Percentiles rank a stretch among this genome's conserved stretches.
These are phyloP conservation scores for Xanthorhoe spadicearia DNA, from an alignment of 2,888 invertebrate genomes.

Conservation along the genomic window DNA sequence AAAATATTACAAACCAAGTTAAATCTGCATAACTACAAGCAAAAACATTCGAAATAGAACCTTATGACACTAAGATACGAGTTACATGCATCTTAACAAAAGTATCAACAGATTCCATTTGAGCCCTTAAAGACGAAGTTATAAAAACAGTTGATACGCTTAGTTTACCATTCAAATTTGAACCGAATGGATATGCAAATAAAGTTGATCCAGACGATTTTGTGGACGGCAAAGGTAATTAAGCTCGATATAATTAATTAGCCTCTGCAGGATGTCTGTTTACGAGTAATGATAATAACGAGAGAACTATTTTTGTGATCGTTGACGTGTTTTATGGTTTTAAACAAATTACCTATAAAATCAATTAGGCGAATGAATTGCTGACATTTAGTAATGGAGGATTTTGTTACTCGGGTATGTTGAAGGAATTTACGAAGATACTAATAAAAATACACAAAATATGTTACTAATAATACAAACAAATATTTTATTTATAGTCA, in stretches of 20 bases:
- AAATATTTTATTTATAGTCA: background rate
- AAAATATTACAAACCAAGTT: conserved; percentile 65
- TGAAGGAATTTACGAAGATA: conserved; percentile 5
- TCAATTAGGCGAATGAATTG: conserved; percentile 28
- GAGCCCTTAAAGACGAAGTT: conserved; percentile 29
- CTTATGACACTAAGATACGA: conserved; percentile 25
- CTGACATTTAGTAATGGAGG: conserved; percentile 28
- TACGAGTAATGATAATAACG: conserved; percentile 56
- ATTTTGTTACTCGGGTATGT: conserved; percentile 23
- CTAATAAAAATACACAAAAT: conserved; percentile 4
- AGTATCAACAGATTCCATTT: conserved; percentile 17
- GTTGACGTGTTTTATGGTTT: conserved; percentile 40
- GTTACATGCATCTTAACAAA: conserved; percentile 9
- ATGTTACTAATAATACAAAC: background rate
- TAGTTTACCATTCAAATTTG: conserved; percentile 41
- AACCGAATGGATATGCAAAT: conserved; percentile 43
- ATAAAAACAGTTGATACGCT: conserved; percentile 33
- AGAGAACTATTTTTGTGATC: conserved; percentile 43
- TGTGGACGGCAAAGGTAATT: conserved; percentile 30
- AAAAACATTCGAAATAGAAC: conserved; percentile 25
- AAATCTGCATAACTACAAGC: conserved; percentile 30
- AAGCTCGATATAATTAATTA: conserved; percentile 59
- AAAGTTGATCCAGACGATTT: conserved; percentile 23
- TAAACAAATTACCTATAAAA: conserved; percentile 33
- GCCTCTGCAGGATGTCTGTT: conserved; percentile 60